phyloP scores from a whole-genome alignment of 2,113 vertebrate genomes.

The Baryphthengus martii region DNA sequence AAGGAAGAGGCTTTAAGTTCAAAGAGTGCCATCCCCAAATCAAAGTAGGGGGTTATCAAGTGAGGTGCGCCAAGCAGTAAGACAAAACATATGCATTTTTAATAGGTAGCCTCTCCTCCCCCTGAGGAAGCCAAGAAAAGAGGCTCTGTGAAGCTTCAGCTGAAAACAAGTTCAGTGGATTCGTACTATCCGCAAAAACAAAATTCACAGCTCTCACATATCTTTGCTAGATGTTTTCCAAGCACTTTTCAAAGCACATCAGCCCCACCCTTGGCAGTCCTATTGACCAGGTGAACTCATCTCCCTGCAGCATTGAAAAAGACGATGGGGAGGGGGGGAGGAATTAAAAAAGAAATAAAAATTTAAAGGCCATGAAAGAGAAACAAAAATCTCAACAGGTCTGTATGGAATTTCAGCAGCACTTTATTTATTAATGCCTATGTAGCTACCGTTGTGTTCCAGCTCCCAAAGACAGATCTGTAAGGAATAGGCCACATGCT shows the following conservation, averaged over 20 bases:
- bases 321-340: neutral
- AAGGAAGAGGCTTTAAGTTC: constrained; percentile 57
- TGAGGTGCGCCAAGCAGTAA: constrained; percentile 29
- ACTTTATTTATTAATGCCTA: constrained; percentile 75
- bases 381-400: constrained; percentile 71
- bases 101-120: constrained; percentile 50
- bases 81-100: constrained; percentile 64
- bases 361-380: constrained; percentile 47
- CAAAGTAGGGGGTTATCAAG: constrained; percentile 51
- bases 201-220: neutral
- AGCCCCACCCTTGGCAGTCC: neutral
- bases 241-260: neutral
- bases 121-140: constrained; percentile 43
- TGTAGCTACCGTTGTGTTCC: constrained; percentile 58
- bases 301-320: neutral
- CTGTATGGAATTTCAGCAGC: constrained; percentile 64
- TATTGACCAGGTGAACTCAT: neutral
- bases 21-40: constrained; percentile 54
- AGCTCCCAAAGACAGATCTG: constrained; percentile 70
- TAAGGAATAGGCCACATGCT: constrained; percentile 70
- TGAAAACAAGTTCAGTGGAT: constrained; percentile 45
- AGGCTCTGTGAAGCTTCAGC: constrained; percentile 31
- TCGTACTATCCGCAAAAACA: neutral
- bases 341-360: neutral
- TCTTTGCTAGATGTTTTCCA: neutral